A percentile compares a stretch with the other conserved stretches of the same genome.
Conservation (phyloP, 1,140 invertebrate species). For the Wasmannia auropunctata region DNA sequence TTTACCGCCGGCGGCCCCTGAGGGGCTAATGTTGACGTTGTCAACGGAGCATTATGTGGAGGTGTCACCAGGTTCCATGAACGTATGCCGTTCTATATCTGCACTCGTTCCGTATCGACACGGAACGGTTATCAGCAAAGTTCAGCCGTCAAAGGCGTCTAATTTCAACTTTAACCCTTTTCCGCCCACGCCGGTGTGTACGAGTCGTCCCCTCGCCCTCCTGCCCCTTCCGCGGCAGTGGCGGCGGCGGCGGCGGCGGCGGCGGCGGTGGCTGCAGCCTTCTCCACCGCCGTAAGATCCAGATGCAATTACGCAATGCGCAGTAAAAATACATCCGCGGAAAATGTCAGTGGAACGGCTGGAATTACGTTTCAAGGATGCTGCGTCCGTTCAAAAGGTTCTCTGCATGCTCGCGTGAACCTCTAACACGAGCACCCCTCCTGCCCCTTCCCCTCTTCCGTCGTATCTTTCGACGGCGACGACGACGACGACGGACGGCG, state of each 20-base stretch:
- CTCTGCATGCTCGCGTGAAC: conserved; percentile 45
- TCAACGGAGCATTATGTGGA: conserved; percentile 3
- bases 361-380: conserved; percentile 62
- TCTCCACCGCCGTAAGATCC: conserved; percentile 32
- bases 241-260: neutral
- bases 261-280: neutral
- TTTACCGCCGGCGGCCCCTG: neutral
- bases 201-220: neutral
- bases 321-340: conserved; percentile 64
- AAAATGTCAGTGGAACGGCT: conserved; percentile 70
- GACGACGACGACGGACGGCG: neutral
- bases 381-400: conserved; percentile 59
- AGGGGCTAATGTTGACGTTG: conserved; percentile 20
- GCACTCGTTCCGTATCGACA: neutral
- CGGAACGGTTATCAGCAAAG: conserved; percentile 43
- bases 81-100: neutral
- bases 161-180: conserved; percentile 58
- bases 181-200: conserved; percentile 16
- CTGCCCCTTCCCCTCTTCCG: neutral
- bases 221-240: neutral
- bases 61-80: conserved; percentile 17
- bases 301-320: conserved; percentile 54
- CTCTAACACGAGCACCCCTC: neutral
- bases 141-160: conserved; percentile 42
- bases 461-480: neutral